A percentile compares a stretch with the other conserved stretches of the same genome.
phyloP scores from a whole-genome alignment of 2,113 vertebrate species.

The Corydoras sp. region DNA sequence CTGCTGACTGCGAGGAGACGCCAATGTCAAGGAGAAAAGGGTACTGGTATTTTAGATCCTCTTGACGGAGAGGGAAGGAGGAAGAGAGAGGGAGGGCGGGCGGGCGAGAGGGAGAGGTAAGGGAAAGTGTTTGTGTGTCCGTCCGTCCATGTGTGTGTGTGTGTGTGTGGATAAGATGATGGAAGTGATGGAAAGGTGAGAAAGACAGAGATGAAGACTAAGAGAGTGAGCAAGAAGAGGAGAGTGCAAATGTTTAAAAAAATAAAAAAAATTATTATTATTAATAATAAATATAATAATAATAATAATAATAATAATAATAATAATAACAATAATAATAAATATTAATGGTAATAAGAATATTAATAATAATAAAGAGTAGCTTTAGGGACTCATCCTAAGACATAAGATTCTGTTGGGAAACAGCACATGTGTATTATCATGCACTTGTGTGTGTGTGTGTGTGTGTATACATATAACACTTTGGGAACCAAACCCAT shows the following conservation, averaged over 20 bases:
- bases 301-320: too few species aligned
- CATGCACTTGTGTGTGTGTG: slow-evolving; percentile 10
- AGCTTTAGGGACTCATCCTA: slow-evolving; percentile 14
- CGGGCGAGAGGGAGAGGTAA: slow-evolving; percentile 39
- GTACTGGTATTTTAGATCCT: slow-evolving; percentile 99
- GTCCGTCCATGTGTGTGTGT: slow-evolving; percentile 20
- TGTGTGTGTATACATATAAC: not conserved
- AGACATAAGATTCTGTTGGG: slow-evolving; percentile 12
- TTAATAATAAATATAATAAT: too few species aligned
- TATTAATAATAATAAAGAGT: slow-evolving; percentile 1
- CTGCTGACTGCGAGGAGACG: slow-evolving; percentile 53
- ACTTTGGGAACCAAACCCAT: too few species aligned
- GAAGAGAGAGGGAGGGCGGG: slow-evolving; percentile 51
- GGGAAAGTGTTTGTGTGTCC: slow-evolving; percentile 18
- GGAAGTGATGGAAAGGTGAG: slow-evolving; percentile 23
- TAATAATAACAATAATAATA: too few species aligned
- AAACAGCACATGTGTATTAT: slow-evolving; percentile 15
- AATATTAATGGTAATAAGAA: too few species aligned
- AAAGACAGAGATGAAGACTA: slow-evolving; percentile 28
- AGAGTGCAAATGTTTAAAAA: not conserved
- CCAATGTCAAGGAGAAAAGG: slow-evolving; percentile 86
- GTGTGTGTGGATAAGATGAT: slow-evolving; percentile 33
- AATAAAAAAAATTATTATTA: too few species aligned
- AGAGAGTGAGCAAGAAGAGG: not conserved
- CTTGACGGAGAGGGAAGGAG: slow-evolving; percentile 62